Conservation (phyloP, 2,888 invertebrate genomes). For the Myopa tessellatipennis region DNA sequence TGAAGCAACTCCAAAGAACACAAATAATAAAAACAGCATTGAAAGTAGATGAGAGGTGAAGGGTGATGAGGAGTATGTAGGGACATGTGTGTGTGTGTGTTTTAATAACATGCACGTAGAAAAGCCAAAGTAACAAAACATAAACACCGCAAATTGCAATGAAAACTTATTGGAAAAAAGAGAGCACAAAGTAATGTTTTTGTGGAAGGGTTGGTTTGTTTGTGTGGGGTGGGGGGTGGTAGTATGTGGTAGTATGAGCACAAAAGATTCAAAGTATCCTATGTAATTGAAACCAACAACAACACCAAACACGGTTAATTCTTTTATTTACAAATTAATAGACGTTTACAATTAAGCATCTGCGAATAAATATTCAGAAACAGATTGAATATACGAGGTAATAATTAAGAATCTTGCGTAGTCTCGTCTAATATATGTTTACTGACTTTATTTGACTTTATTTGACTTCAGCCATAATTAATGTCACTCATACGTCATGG, state of each 20-base stretch:
- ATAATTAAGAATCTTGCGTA: no score
- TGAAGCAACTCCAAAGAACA: neutral
- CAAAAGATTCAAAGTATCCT: neutral
- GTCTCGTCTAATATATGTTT: no score
- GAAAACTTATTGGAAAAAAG: neutral
- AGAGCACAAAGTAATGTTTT: neutral
- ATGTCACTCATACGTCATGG: no score
- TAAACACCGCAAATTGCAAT: neutral
- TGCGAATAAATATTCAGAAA: no score
- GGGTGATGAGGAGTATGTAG: no score
- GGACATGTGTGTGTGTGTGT: slow-evolving; percentile 11
- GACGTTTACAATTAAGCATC: no score
- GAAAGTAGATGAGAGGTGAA: neutral
- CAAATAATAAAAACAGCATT: neutral
- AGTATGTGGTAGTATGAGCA: slow-evolving; percentile 1
- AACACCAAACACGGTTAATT: neutral
- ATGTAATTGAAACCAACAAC: neutral
- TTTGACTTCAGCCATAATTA: no score
- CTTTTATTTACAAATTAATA: no score
- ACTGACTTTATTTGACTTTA: no score
- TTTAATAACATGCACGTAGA: neutral
- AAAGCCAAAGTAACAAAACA: neutral
- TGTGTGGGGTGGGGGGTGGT: slow-evolving; percentile 3
- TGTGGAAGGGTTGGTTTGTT: neutral
- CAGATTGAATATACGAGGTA: no score